Evolutionary conservation across 2,888 invertebrate genomes (phyloP).

Genomic region (Stenodema calcarata): DNA sequence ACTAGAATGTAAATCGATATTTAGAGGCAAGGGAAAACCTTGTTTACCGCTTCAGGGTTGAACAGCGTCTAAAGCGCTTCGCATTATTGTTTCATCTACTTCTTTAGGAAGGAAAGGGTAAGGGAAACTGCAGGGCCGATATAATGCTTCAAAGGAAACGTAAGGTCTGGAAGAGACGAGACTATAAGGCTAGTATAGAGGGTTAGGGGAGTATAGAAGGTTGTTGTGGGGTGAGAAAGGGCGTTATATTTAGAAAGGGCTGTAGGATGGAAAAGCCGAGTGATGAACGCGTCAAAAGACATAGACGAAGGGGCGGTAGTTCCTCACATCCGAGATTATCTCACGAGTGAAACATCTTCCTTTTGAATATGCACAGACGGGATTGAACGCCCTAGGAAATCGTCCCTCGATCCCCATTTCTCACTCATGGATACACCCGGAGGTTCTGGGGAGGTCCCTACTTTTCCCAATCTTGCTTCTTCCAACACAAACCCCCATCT

Average conservation of each 20-base stretch:
- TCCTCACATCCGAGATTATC: slow-evolving; percentile 30
- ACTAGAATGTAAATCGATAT: too few species aligned
- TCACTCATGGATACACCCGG: not conserved
- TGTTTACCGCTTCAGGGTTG: not conserved
- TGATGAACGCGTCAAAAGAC: not conserved
- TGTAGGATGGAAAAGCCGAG: not conserved
- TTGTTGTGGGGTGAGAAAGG: not conserved
- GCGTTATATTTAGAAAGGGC: not conserved
- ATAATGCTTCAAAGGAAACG: slow-evolving; percentile 13
- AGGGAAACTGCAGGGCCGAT: not conserved
- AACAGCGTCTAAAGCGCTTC: not conserved
- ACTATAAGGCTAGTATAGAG: not conserved
- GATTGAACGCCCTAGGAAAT: not conserved
- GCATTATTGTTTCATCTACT: slow-evolving; percentile 12
- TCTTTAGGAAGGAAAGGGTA: not conserved
- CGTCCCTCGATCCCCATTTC: not conserved
- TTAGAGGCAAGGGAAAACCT: not conserved
- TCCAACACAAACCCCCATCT: slow-evolving; percentile 20
- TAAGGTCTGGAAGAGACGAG: not conserved
- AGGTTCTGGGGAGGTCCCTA: not conserved
- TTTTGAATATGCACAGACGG: slow-evolving; percentile 37
- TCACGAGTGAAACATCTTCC: slow-evolving; percentile 36
- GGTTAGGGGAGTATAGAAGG: too few species aligned
- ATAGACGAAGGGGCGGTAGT: not conserved
- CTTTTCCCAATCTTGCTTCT: not conserved